A percentile compares a stretch with the other conserved stretches of the same genome.
Conservation (phyloP, 1,140 invertebrate genomes). For the Asbolus verrucosus region DNA sequence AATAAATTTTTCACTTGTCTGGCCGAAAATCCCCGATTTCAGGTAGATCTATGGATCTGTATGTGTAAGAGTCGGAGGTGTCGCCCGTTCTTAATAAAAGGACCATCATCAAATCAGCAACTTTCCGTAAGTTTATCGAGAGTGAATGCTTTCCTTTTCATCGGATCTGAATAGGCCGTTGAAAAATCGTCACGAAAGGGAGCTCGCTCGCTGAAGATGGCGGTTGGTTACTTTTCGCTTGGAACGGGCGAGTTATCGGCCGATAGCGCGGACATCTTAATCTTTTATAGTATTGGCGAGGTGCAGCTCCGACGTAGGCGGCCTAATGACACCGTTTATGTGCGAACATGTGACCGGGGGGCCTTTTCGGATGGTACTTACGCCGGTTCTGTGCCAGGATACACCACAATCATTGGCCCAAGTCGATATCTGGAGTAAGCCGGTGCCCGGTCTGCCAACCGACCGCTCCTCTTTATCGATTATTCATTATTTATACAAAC, state of each 20-base stretch:
- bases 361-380: not conserved
- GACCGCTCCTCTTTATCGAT: conserved; percentile 61
- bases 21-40: no score
- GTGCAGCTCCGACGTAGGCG: no score
- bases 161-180: conserved; percentile 3
- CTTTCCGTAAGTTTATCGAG: conserved; percentile 2
- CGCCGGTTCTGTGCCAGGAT: conserved; percentile 38
- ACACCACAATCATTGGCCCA: conserved; percentile 43
- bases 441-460: conserved; percentile 58
- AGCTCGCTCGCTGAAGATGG: not conserved
- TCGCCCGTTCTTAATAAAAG: no score
- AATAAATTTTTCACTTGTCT: no score
- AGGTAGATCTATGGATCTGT: no score
- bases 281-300: no score
- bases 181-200: conserved; percentile 12
- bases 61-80: no score
- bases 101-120: no score
- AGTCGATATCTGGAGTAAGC: conserved; percentile 63
- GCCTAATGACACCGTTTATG: no score
- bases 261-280: no score
- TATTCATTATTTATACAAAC: conserved; percentile 65
- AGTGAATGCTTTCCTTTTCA: conserved; percentile 11
- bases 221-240: not conserved
- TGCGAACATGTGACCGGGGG: no score
- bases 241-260: no score